phyloP scores from a whole-genome alignment of 2,113 vertebrate species.

The Brachyistius frenatus region DNA sequence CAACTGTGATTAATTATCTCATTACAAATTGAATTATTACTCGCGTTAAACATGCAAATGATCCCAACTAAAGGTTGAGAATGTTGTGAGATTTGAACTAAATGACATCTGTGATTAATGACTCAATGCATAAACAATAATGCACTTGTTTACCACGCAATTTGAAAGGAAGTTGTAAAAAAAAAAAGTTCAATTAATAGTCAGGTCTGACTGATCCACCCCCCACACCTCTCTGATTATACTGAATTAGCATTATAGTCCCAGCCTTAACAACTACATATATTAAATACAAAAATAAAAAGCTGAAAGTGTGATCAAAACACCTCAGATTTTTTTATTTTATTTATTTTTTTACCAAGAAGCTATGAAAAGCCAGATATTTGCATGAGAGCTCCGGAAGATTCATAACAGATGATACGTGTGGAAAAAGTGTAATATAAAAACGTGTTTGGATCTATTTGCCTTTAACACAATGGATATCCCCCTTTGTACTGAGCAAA shows the following conservation, averaged over 20 bases:
- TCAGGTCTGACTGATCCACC: conserved; percentile 30
- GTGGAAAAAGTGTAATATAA: conserved; percentile 35
- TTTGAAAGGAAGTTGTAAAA: conserved; percentile 27
- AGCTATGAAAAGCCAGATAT: conserved; percentile 5
- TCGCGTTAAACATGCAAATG: conserved; percentile 74
- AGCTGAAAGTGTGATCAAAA: conserved; percentile 11
- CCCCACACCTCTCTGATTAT: background rate
- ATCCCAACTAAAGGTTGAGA: conserved; percentile 62
- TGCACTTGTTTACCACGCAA: conserved; percentile 58
- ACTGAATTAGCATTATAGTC: conserved; percentile 26
- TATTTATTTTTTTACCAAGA: background rate
- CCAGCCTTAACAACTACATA: conserved; percentile 5
- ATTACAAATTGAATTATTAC: conserved; percentile 78
- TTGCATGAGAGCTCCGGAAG: conserved; percentile 6
- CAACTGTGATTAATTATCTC: conserved; percentile 80
- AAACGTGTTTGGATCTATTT: conserved; percentile 48
- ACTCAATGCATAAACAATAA: conserved; percentile 51
- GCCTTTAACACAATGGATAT: conserved; percentile 41
- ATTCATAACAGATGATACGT: conserved; percentile 45
- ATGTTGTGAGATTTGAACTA: conserved; percentile 64
- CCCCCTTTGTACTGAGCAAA: conserved; percentile 47
- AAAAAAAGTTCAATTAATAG: conserved; percentile 36
- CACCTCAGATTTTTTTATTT: background rate
- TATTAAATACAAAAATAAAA: background rate
- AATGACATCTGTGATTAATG: conserved; percentile 69